These are phyloP conservation scores for Drosophila nr. fundita DNA, from an alignment of 2,888 invertebrate genomes.

Conservation along the genomic window DNA sequence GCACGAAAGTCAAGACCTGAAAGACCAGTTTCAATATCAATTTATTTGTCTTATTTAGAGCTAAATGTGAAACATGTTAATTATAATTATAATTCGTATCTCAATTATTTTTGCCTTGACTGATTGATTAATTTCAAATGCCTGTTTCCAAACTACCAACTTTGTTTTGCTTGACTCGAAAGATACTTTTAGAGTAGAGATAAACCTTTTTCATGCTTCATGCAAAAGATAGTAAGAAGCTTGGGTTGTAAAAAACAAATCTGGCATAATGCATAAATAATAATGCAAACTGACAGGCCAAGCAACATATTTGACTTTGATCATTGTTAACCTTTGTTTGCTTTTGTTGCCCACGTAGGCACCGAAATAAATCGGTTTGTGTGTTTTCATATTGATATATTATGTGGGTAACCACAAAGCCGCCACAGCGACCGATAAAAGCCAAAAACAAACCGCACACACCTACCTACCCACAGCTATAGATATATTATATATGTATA, in stretches of 20 bases:
- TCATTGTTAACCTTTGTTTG: conserved; percentile 25
- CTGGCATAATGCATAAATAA: neutral
- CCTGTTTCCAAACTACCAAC: neutral
- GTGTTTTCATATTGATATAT: conserved; percentile 57
- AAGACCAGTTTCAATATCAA: neutral
- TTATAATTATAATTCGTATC: neutral
- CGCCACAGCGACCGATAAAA: conserved; percentile 70
- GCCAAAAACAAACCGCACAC: conserved; percentile 68
- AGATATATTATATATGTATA: neutral
- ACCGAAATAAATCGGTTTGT: conserved; percentile 36
- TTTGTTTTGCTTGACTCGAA: neutral
- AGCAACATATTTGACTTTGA: conserved; percentile 8
- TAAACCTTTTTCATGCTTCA: neutral
- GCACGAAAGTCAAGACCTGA: neutral
- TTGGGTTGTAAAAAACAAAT: neutral
- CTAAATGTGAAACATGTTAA: neutral
- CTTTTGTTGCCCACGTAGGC: conserved; percentile 23
- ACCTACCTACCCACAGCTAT: conserved; percentile 12
- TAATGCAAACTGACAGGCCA: neutral
- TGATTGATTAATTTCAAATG: neutral
- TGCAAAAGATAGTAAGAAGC: neutral
- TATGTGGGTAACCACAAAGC: conserved; percentile 74
- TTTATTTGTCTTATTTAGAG: neutral
- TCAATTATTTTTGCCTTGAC: neutral
- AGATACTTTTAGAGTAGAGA: neutral